Base-by-base conservation (phyloP, 2,888 invertebrate genomes). In the Drosophila kanekoi region DNA sequence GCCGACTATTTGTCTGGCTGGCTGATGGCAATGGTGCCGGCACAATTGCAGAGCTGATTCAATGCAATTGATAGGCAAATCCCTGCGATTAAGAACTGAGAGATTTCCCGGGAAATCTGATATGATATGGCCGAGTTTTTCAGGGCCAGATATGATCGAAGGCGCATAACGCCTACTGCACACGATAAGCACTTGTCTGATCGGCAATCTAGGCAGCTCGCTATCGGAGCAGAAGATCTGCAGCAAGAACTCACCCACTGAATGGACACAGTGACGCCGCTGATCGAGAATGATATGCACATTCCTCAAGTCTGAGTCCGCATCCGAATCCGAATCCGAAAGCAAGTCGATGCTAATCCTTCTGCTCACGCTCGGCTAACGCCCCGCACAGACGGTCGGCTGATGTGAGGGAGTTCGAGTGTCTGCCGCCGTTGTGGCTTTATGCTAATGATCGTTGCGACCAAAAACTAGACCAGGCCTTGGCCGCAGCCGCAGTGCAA, bases 371-470 rank as follows among this genome's bases (percentile, higher is more conserved):
- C 71, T 68, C 49, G 59, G 62, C 88, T 70, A 79, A 84, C 82
- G 87, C 87, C 89, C 80, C 28, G 66, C 56, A 47, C 72, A 87
- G 85, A 73, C 84, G 40, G 4, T 43, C 23, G 61, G 56, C 53
- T 11, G 38, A 38, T 37, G 37, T 6, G 11, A 20, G 43, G 16
- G 45, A 52, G 78, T 37, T 47, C 33, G 68, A 56, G 64, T 76
- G 79, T 79, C 79, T 79, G 83, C 81, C 89, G 83, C 89, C 81
- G 83, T 64, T 78, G 79, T 81, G 88, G 80, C 88, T 90, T 86
- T 89, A 81, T 83, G 89, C 90, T 90, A 88, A 88, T 90, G 88
- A 88, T 89, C 84, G 85, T 8, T 59, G 72, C 77, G 65, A 38
- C 77, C 77, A 79, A 75, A 87, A 87, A 85, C 79, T 89, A 76